Base-by-base conservation (phyloP, 2,888 invertebrate genomes). In the Thyatira batis region DNA sequence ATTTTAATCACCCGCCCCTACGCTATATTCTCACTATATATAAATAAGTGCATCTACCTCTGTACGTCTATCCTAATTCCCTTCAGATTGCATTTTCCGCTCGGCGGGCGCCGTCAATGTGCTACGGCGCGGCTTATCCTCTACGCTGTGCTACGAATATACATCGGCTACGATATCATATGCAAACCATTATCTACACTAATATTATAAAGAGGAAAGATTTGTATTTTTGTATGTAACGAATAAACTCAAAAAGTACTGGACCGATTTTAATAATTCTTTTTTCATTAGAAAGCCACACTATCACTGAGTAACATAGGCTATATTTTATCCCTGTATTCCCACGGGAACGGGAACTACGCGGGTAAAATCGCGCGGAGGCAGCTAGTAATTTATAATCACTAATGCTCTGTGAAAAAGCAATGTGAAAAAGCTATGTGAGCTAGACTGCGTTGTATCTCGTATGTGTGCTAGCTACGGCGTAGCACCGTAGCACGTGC, bases 11-110 rank as follows among this genome's bases (percentile, higher is more conserved):
- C 21, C 21, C 45, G 4, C 10, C 5, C 21, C 11, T 11, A 11
- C 45, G 6, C 45, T 45, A n/a, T 21, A 20, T 11, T 17, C 45
- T 23, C n/a, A n/a, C n/a, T 23, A 25, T 11, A 45, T 23, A 45
- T n/a, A n/a, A n/a, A 44, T n/a, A 50, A 27, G 21, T 45, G 10
- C 52, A 59, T 58, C 56, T 55, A 57, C 53, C 25, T 33, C 55
- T 49, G 20, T 52, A 52, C 55, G 53, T 58, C 54, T 57, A 55
- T 55, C 60, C 58, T 65, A 65, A 71, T 70, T 68, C 67, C 61
- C 49, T 55, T 50, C 67, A 67, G 67, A 72, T 76, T 75, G 73
- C 67, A 73, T 77, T 76, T 78, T 64, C 69, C 69, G 69, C 69
- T 68, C 57, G 54, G 52, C 58, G 63, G 54, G 58, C 54, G 45